Base-by-base conservation (phyloP, 2,113 vertebrate species). In the Donacobius atricapilla region DNA sequence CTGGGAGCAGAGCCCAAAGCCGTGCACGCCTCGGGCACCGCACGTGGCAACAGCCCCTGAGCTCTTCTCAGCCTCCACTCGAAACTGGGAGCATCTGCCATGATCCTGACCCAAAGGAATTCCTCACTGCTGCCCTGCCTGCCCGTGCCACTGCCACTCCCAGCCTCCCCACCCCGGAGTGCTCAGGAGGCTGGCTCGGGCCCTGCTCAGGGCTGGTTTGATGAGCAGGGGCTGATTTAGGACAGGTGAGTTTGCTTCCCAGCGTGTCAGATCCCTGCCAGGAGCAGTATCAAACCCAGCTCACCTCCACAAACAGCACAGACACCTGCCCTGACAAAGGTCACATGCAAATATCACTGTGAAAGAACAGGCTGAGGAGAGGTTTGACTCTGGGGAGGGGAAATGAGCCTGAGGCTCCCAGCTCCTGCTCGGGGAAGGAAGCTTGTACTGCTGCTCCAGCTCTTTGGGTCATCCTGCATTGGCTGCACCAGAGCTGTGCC, bases 11-110 rank as follows among this genome's bases (percentile, higher is more conserved):
- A 44, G 40, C 22, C 37, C 60, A 48, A 78, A 66, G 33, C 35
- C 35, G 2, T 1, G 9, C 40, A 3, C 0, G 0, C 13, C 7
- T 51, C 68, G 61, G 64, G 77, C 40, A 72, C 51, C 22, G 75
- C 51, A 19, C 11, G 0, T 19, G 54, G 37, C 48, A 65, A 7
- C 10, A 72, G 39, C 33, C 35, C 71, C 13, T 12, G 45, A 40
- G 45, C 33, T 64, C 70, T 51, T 76, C 31, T 21, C 31, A 56
- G 40, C 16, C 40, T 68, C 57, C 24, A 15, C 27, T 10, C 27
- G 22, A 60, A 68, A 12, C 24, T 70, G 57, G 48, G 58, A 90
- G 50, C 19, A 35, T 18, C 53, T 80, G 79, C 63, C 58, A 40
- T 18, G 37, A 60, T 11, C 27, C 21, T 57, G 25, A 40, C n/a